phyloP scores from a whole-genome alignment of 2,113 vertebrate species.

The Oenanthe melanoleuca region DNA sequence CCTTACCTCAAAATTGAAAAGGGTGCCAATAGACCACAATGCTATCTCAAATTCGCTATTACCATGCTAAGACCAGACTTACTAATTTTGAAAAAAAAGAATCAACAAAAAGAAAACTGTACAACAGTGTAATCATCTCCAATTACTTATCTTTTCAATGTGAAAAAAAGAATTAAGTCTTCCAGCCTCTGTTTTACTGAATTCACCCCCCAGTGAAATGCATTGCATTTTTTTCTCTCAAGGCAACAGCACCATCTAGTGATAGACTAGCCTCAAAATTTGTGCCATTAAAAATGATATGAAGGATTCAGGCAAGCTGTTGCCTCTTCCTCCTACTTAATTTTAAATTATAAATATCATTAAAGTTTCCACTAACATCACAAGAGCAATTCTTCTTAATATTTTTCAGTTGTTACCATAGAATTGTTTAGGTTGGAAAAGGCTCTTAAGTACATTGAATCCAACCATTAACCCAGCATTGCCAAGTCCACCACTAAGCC shows the following conservation, averaged over 20 bases:
- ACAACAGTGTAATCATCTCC: neutral
- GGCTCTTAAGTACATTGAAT: neutral
- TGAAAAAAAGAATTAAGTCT: neutral
- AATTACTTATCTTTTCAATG: neutral
- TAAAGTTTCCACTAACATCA: neutral
- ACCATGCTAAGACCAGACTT: neutral
- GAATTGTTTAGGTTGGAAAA: neutral
- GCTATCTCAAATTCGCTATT: neutral
- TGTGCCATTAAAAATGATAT: neutral
- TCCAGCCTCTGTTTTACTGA: neutral
- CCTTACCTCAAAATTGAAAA: neutral
- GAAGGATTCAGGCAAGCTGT: neutral
- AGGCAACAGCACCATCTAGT: constrained; percentile 67
- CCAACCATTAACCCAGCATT: neutral
- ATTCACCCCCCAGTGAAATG: neutral
- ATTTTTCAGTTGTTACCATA: neutral
- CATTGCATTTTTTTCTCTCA: neutral
- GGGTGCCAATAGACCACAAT: neutral
- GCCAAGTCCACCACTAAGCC: neutral
- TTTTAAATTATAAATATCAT: neutral
- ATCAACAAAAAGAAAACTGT: neutral
- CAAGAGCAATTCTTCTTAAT: neutral
- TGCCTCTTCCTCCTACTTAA: neutral
- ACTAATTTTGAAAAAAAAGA: neutral
- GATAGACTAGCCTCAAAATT: neutral